Evolutionary conservation across 2,797 vertebrate genomes (phyloP).

Genomic region (Hippopotamyrus pictus): DNA sequence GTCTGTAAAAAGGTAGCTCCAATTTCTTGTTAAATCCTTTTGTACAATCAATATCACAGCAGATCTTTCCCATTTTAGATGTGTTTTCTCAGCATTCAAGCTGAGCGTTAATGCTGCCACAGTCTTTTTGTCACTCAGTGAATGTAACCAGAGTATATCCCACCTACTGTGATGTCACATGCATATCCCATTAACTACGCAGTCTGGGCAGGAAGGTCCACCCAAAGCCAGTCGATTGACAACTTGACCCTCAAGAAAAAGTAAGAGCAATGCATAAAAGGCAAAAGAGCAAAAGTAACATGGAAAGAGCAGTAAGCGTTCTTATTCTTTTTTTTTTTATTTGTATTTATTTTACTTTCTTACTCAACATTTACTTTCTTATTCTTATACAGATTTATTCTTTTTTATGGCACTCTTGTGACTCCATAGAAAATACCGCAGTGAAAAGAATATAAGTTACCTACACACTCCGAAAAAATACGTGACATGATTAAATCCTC

Average conservation of each 20-base stretch:
- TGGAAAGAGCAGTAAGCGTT: not conserved
- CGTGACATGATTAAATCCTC: not conserved
- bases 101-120: not conserved
- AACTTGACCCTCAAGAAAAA: not conserved
- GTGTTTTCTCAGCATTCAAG: not conserved
- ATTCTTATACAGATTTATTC: not conserved
- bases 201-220: not conserved
- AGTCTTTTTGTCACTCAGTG: not conserved
- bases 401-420: not conserved
- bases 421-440: not conserved
- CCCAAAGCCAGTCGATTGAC: not conserved
- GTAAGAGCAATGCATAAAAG: not conserved
- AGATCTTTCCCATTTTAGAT: not conserved
- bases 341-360: not conserved
- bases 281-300: not conserved
- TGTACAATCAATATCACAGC: not conserved
- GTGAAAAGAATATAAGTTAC: not conserved
- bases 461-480: not conserved
- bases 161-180: not conserved
- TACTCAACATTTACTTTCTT: not conserved
- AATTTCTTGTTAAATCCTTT: not conserved
- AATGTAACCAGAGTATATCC: not conserved
- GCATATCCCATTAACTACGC: not conserved
- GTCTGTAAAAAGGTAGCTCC: not conserved
- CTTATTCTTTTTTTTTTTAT: not conserved